A percentile compares a stretch with the other conserved stretches of the same genome.
phyloP scores from a whole-genome alignment of 2,113 vertebrate genomes.

The Grantiella picta region DNA sequence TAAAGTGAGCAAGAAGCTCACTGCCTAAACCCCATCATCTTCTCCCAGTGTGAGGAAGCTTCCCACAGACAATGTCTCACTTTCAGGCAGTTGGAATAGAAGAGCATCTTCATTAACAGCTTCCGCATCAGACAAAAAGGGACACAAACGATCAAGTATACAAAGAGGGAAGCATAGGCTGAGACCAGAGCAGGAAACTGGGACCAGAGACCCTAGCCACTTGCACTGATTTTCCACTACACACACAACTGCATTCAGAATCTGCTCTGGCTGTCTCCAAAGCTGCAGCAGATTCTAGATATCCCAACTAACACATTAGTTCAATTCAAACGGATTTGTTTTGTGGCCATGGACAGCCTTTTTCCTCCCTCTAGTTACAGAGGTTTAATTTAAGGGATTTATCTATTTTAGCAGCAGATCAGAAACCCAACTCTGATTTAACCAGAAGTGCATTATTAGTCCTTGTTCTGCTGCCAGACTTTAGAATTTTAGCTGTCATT shows the following conservation, averaged over 20 bases:
- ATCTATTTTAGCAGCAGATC: not conserved
- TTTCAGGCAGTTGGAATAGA: constrained; percentile 21
- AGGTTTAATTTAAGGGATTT: not conserved
- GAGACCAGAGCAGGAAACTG: not conserved
- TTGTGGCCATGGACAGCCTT: not conserved
- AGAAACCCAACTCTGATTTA: not conserved
- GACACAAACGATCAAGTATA: not conserved
- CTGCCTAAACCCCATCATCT: not conserved
- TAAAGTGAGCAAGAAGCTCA: not conserved
- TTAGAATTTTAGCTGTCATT: not conserved
- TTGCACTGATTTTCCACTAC: not conserved
- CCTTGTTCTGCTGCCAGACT: not conserved
- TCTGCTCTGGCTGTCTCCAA: not conserved
- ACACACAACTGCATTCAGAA: not conserved
- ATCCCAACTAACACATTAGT: not conserved
- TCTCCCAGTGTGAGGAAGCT: not conserved
- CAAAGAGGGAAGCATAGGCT: not conserved
- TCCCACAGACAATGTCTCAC: not conserved
- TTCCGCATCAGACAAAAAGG: constrained; percentile 30
- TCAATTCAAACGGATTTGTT: not conserved
- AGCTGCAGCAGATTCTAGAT: not conserved
- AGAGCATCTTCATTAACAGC: constrained; percentile 32
- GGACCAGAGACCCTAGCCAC: not conserved
- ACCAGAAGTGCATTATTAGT: not conserved
- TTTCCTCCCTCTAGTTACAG: not conserved